Conservation (phyloP, 2,797 vertebrate genomes). For the Sylvilagus floridanus region DNA sequence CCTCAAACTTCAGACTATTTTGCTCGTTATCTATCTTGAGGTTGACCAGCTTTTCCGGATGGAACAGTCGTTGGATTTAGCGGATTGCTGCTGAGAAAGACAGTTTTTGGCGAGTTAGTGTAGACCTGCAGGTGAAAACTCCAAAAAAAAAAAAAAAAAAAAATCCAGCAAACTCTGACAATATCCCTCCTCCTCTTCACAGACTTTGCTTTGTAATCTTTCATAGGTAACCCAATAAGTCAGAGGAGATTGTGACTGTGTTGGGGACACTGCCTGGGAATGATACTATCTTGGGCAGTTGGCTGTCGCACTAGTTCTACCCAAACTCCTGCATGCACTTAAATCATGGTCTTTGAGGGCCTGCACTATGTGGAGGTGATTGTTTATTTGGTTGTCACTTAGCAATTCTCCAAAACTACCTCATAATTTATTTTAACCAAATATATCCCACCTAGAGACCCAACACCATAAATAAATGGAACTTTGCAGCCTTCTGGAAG, state of each 20-base stretch:
- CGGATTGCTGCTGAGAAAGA: constrained; percentile 31
- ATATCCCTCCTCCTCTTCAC: background rate
- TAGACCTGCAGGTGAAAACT: constrained; percentile 53
- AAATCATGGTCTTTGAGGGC: background rate
- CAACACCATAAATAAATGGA: constrained; percentile 34
- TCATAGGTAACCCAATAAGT: background rate
- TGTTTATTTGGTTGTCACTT: constrained; percentile 67
- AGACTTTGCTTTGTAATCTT: constrained; percentile 31
- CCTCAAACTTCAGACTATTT: constrained; percentile 50
- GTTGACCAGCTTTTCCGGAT: constrained; percentile 54
- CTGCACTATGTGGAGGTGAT: background rate
- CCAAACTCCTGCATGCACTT: background rate
- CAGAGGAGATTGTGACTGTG: background rate
- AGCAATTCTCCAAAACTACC: constrained; percentile 36
- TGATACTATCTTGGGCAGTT: background rate
- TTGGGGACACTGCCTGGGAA: constrained; percentile 1
- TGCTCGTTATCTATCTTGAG: constrained; percentile 55
- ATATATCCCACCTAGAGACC: constrained; percentile 40
- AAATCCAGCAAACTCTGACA: background rate
- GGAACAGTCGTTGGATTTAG: constrained; percentile 47
- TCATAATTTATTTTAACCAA: constrained; percentile 66
- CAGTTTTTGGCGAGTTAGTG: constrained; percentile 38
- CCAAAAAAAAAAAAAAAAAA: constrained; percentile 19
- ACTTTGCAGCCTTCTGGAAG: constrained; percentile 37
- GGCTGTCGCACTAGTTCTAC: background rate